Evolutionary conservation across 2,113 vertebrate genomes (phyloP).

Genomic region (Corapipo altera): DNA sequence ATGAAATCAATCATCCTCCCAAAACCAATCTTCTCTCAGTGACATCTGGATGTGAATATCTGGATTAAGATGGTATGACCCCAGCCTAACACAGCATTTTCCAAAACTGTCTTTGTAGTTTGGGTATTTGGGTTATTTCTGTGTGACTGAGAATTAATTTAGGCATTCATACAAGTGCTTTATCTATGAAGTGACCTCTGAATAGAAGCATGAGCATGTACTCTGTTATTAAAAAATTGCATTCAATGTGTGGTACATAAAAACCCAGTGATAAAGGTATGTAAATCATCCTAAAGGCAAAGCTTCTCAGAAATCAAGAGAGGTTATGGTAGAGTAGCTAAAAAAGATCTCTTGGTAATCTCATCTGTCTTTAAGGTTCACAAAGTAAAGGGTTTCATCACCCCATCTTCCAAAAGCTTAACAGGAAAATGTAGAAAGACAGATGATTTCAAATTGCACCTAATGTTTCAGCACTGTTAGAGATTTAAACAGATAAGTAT

Average conservation of each 20-base stretch:
- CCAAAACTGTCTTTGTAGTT: not conserved
- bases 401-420: rapidly evolving
- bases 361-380: not conserved
- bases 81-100: not conserved
- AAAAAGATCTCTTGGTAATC: not conserved
- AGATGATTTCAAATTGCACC: not conserved
- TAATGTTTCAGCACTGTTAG: not conserved
- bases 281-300: not conserved
- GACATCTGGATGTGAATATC: not conserved
- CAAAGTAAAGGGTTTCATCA: not conserved
- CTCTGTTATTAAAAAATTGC: not conserved
- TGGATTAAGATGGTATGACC: not conserved
- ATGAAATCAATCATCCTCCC: not conserved
- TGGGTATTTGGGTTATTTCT: not conserved
- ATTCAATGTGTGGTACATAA: not conserved
- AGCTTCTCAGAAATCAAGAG: not conserved
- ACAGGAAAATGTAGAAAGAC: not conserved
- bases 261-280: not conserved
- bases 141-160: not conserved
- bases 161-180: not conserved
- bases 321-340: not conserved
- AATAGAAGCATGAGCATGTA: not conserved
- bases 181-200: not conserved
- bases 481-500: not conserved
- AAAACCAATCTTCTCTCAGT: not conserved